Evolutionary conservation across 2,797 vertebrate species (phyloP).

Genomic region (Xenops minutus): DNA sequence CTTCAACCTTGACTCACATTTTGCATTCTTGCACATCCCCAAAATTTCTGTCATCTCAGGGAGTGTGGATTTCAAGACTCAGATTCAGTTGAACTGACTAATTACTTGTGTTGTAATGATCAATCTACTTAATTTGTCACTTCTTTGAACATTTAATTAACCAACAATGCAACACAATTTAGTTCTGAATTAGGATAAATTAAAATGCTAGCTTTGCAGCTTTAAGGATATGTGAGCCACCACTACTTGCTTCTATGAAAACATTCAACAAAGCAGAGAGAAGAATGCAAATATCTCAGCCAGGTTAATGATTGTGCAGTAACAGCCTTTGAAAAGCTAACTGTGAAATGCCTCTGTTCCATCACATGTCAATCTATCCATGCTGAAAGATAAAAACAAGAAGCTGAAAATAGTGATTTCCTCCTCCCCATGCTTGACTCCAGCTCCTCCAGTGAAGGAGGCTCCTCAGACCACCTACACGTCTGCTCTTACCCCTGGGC

Average conservation of each 20-base stretch:
- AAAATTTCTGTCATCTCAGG: constrained; percentile 37
- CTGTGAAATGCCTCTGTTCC: neutral
- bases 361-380: neutral
- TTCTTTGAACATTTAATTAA: constrained; percentile 88
- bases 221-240: constrained; percentile 71
- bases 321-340: constrained; percentile 13
- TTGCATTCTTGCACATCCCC: neutral
- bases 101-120: constrained; percentile 81
- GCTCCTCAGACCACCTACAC: neutral
- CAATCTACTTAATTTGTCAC: constrained; percentile 85
- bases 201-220: constrained; percentile 78
- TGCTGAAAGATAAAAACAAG: neutral
- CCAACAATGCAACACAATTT: constrained; percentile 82
- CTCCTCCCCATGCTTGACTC: neutral
- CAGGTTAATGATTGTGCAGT: constrained; percentile 43
- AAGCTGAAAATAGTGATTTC: neutral
- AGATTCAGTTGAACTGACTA: constrained; percentile 73
- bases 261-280: constrained; percentile 51
- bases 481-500: neutral
- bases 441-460: neutral
- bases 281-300: constrained; percentile 25
- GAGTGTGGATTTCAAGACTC: constrained; percentile 23
- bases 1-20: neutral
- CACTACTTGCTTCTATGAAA: constrained; percentile 57
- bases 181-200: constrained; percentile 84